A percentile compares a stretch with the other conserved stretches of the same genome.
phyloP scores from a whole-genome alignment of 2,113 vertebrate genomes.

The Oryzias celebensis region DNA sequence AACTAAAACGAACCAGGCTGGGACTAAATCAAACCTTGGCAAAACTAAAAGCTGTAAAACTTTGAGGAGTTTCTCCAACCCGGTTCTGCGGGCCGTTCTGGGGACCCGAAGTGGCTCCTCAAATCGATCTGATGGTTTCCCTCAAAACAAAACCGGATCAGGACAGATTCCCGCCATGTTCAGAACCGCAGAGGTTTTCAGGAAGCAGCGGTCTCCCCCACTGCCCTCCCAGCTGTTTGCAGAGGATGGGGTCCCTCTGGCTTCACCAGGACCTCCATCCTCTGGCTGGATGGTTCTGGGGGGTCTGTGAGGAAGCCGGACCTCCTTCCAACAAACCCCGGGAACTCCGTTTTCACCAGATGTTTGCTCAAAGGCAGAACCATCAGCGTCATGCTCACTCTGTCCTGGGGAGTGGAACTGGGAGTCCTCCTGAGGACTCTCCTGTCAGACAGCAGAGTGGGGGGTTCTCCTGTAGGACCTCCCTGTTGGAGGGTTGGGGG shows the following conservation, averaged over 20 bases:
- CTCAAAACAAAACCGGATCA: no score
- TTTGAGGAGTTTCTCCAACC: slow-evolving; percentile 83
- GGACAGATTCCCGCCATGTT: no score
- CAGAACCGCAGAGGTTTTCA: no score
- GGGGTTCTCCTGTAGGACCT: slow-evolving; percentile 4
- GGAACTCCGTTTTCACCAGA: slow-evolving; percentile 83
- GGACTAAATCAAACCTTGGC: slow-evolving; percentile 99
- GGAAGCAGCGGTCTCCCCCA: no score
- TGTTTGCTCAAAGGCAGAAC: slow-evolving; percentile 53
- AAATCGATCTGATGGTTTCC: slow-evolving; percentile 51
- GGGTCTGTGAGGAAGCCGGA: slow-evolving; percentile 17
- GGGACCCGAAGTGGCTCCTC: slow-evolving; percentile 75
- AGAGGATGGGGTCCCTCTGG: no score
- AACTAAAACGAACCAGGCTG: slow-evolving; percentile 82
- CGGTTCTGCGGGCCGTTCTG: slow-evolving; percentile 87
- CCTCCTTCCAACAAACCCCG: slow-evolving; percentile 82
- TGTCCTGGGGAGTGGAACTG: slow-evolving; percentile 98
- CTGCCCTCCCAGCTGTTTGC: no score
- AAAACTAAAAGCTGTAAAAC: slow-evolving; percentile 68
- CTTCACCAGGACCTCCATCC: no score
- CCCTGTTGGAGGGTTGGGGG: slow-evolving; percentile 6
- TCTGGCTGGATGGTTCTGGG: no score
- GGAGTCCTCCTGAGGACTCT: slow-evolving; percentile 83
- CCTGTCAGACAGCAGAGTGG: not conserved
- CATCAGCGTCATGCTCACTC: slow-evolving; percentile 87